Conservation (phyloP, 2,888 invertebrate species). For the Brassicogethes aeneus region DNA sequence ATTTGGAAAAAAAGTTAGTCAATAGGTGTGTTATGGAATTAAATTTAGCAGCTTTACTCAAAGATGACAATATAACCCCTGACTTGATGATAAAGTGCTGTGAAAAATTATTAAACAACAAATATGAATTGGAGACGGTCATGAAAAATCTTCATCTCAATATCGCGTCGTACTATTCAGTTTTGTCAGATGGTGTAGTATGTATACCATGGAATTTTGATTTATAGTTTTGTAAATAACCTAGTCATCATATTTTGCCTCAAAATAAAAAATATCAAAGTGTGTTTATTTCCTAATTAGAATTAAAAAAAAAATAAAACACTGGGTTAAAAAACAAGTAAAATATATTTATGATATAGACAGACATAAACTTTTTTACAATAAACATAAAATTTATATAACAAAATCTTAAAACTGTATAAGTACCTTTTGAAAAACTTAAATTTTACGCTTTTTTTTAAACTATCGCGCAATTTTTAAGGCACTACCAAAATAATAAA, state of each 20-base stretch:
- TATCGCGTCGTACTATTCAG: slow-evolving; percentile 86
- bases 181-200: slow-evolving; percentile 80
- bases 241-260: neutral
- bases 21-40: slow-evolving; percentile 58
- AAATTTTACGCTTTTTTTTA: slow-evolving; percentile 8
- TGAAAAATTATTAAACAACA: slow-evolving; percentile 54
- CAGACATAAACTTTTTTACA: slow-evolving; percentile 16
- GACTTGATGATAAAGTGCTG: slow-evolving; percentile 83
- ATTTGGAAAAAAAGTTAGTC: slow-evolving; percentile 67
- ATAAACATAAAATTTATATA: slow-evolving; percentile 15
- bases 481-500: slow-evolving; percentile 21
- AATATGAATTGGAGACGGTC: slow-evolving; percentile 39
- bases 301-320: neutral
- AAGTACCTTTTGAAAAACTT: slow-evolving; percentile 19
- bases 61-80: slow-evolving; percentile 87
- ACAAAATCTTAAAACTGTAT: slow-evolving; percentile 13
- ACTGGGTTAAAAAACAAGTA: slow-evolving; percentile 10
- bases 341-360: slow-evolving; percentile 16
- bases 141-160: slow-evolving; percentile 64
- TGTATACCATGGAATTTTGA: slow-evolving; percentile 91
- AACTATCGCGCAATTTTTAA: slow-evolving; percentile 22
- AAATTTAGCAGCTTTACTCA: slow-evolving; percentile 62
- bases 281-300: neutral
- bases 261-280: neutral
- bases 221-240: neutral